Conservation (phyloP, 1,140 invertebrate species). For the Cydia splendana region DNA sequence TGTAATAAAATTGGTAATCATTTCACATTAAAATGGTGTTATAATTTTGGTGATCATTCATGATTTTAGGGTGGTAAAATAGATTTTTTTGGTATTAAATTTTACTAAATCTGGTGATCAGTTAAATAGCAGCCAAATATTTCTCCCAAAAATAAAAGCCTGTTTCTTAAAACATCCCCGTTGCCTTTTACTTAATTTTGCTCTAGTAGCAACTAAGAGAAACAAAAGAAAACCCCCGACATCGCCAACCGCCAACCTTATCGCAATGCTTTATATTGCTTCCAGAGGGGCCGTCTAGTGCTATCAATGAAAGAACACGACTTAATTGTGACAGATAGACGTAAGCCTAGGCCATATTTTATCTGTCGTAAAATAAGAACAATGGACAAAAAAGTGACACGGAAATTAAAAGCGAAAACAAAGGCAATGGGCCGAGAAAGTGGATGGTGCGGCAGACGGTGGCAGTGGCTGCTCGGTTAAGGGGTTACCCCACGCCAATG, state of each 20-base stretch:
- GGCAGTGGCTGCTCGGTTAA: conserved; percentile 50
- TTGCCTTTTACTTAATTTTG: conserved; percentile 12
- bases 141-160: neutral
- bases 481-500: no score
- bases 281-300: conserved; percentile 19
- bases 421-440: conserved; percentile 68
- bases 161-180: neutral
- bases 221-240: conserved; percentile 26
- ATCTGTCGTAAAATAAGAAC: conserved; percentile 49
- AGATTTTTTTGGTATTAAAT: no score
- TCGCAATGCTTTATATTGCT: conserved; percentile 27
- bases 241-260: conserved; percentile 4
- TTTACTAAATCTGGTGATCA: no score
- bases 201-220: neutral
- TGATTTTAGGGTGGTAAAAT: no score
- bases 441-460: conserved; percentile 48
- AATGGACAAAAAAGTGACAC: conserved; percentile 63
- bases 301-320: conserved; percentile 25
- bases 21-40: no score
- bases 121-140: no score
- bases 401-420: conserved; percentile 74
- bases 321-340: conserved; percentile 31
- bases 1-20: no score
- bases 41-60: no score
- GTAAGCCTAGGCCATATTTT: conserved; percentile 51